Conservation (phyloP, 2,888 invertebrate species). For the Sesia bembeciformis region DNA sequence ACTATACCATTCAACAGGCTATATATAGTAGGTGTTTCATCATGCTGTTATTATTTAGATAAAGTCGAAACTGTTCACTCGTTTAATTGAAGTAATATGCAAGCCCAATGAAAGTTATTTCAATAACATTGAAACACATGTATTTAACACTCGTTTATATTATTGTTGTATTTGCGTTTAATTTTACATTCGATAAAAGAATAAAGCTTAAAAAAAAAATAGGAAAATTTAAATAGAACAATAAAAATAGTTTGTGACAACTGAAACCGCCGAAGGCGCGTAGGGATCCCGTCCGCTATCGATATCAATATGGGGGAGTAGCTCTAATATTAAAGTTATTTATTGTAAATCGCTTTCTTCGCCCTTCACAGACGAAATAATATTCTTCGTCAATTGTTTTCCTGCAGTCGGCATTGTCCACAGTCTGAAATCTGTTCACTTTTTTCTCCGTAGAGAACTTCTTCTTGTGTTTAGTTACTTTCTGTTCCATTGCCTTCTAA, state of each 20-base stretch:
- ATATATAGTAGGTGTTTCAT: no score
- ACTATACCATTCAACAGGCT: no score
- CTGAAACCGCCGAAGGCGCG: conserved; percentile 56
- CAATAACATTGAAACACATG: no score
- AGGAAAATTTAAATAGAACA: not conserved
- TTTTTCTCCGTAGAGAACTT: no score
- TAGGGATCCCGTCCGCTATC: conserved; percentile 55
- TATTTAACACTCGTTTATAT: no score
- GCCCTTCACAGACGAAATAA: conserved; percentile 42
- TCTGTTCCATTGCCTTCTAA: not conserved
- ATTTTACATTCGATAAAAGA: not conserved
- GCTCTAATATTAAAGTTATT: conserved; percentile 70
- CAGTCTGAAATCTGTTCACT: not conserved
- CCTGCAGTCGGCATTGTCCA: conserved; percentile 1
- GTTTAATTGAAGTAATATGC: no score
- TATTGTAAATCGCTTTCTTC: conserved; percentile 66
- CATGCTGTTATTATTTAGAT: no score
- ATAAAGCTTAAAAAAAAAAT: not conserved
- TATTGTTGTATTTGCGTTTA: no score
- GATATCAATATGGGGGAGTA: conserved; percentile 66
- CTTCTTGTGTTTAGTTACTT: not conserved
- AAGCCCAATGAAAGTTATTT: no score
- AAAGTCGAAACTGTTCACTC: no score
- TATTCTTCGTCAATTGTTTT: conserved; percentile 22
- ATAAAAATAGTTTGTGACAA: conserved; percentile 12